These are phyloP conservation scores for Spodoptera frugiperda DNA, from an alignment of 1,140 invertebrate genomes.

Conservation along the genomic window DNA sequence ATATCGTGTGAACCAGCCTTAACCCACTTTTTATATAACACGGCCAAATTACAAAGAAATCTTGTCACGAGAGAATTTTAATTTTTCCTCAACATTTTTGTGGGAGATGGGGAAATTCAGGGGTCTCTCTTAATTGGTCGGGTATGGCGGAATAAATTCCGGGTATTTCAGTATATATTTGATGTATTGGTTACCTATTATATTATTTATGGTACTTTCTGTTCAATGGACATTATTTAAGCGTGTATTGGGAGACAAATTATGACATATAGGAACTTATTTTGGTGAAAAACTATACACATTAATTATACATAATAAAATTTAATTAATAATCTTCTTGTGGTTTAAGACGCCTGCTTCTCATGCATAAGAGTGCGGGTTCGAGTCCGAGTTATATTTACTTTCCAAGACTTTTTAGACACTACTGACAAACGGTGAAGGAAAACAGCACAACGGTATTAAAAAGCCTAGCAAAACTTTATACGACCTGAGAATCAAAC, in stretches of 20 bases:
- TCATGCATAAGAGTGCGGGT: too few relatives aligned
- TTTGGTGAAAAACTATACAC: too few relatives aligned
- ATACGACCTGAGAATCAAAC: too few relatives aligned
- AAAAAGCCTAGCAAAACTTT: too few relatives aligned
- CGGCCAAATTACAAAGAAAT: slow-evolving; percentile 5
- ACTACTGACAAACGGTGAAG: too few relatives aligned
- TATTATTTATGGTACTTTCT: not conserved
- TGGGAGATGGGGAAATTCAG: not conserved
- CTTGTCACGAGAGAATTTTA: slow-evolving; percentile 24
- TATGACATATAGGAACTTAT: not conserved
- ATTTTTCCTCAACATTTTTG: not conserved
- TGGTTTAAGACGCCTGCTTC: too few relatives aligned
- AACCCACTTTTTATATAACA: slow-evolving; percentile 6
- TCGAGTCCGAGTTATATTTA: too few relatives aligned
- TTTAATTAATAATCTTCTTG: too few relatives aligned
- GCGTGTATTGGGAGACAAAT: not conserved
- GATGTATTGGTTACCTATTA: slow-evolving; percentile 10
- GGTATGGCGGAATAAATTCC: not conserved
- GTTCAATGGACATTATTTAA: not conserved
- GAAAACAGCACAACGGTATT: too few relatives aligned
- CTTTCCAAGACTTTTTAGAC: too few relatives aligned
- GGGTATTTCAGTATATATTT: not conserved
- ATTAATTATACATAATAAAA: too few relatives aligned
- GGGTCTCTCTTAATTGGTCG: slow-evolving; percentile 22
- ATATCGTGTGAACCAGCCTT: slow-evolving; percentile 8